Evolutionary conservation across 2,888 invertebrate genomes (phyloP).

Genomic region (Bellardia pandia): DNA sequence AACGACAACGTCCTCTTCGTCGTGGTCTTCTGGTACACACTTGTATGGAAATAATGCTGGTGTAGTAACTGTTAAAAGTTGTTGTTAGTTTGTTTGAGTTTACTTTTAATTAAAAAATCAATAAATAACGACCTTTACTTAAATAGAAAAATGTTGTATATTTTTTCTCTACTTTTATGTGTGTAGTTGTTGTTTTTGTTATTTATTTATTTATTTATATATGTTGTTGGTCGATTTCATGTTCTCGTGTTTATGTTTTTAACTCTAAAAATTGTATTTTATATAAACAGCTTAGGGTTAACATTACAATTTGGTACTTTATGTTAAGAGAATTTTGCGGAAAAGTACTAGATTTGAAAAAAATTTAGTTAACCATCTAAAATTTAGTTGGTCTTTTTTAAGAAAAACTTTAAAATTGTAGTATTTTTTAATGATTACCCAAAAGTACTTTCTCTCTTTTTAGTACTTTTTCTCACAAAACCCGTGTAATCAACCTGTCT

Average conservation of each 20-base stretch:
- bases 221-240: conserved; percentile 20
- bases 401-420: background rate
- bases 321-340: background rate
- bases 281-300: conserved; percentile 40
- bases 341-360: background rate
- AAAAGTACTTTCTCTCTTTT: background rate
- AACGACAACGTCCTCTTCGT: conserved; percentile 3
- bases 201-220: conserved; percentile 36
- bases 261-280: conserved; percentile 30
- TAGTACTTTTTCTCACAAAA: background rate
- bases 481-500: background rate
- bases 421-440: background rate
- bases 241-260: conserved; percentile 10
- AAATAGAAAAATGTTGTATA: conserved; percentile 55
- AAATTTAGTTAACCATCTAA: no score
- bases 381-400: no score
- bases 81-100: conserved; percentile 57
- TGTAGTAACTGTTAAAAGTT: conserved; percentile 39
- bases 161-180: background rate
- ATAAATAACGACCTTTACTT: conserved; percentile 75
- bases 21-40: conserved; percentile 25
- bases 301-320: background rate
- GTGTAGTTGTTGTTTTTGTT: conserved; percentile 8
- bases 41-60: background rate
- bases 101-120: conserved; percentile 77